phyloP scores from a whole-genome alignment of 1,140 invertebrate genomes.

The Nasonia giraulti region DNA sequence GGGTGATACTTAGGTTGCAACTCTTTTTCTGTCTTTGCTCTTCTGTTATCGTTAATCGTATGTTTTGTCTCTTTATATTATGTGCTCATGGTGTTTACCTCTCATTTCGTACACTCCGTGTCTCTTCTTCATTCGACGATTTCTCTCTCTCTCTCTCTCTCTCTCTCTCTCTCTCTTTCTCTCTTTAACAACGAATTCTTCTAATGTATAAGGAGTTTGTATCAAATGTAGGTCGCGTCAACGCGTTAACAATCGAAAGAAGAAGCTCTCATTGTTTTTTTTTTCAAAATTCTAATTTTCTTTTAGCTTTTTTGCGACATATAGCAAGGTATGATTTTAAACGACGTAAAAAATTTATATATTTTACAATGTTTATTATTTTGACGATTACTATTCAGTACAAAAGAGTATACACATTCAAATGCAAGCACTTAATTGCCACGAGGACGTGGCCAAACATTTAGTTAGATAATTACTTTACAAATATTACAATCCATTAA shows the following conservation, averaged over 20 bases:
- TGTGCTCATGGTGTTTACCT: background rate
- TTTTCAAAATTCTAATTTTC: slow-evolving; percentile 5
- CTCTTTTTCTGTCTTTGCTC: background rate
- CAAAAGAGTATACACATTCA: background rate
- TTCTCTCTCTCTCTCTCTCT: slow-evolving; percentile 43
- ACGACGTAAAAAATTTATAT: slow-evolving; percentile 25
- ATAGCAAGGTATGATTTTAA: slow-evolving; percentile 34
- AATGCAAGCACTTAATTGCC: background rate
- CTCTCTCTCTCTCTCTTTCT: slow-evolving; percentile 31
- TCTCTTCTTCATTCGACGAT: background rate
- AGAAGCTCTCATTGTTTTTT: slow-evolving; percentile 43
- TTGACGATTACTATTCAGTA: background rate
- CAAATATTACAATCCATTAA: background rate
- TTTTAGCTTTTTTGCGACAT: slow-evolving; percentile 18
- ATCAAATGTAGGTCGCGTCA: slow-evolving; percentile 41
- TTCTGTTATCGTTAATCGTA: background rate
- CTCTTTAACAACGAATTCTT: slow-evolving; percentile 40
- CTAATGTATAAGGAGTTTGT: slow-evolving; percentile 46
- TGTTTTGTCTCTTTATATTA: background rate
- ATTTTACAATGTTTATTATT: slow-evolving; percentile 8
- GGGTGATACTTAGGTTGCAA: slow-evolving; percentile 23
- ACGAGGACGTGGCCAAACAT: background rate
- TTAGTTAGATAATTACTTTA: background rate
- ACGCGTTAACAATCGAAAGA: slow-evolving; percentile 45
- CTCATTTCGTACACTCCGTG: background rate